A percentile compares a stretch with the other conserved stretches of the same genome.
These are phyloP conservation scores for Rotaria sp. DNA, from an alignment of 2,888 invertebrate genomes.

Conservation along the genomic window DNA sequence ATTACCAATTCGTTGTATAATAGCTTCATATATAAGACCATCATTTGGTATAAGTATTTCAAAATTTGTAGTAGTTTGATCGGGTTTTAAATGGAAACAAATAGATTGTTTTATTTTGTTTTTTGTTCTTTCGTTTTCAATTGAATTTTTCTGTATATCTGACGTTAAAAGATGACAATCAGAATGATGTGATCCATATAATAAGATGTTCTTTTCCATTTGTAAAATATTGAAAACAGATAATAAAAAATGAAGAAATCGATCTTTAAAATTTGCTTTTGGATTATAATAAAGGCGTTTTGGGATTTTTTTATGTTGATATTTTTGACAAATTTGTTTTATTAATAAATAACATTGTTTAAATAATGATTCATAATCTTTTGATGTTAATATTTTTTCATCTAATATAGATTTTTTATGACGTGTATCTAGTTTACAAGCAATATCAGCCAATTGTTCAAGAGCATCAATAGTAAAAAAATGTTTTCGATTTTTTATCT, in stretches of 20 bases:
- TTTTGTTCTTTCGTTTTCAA: background rate
- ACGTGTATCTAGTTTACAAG: constrained; percentile 6
- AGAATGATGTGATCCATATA: background rate
- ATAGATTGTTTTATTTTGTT: background rate
- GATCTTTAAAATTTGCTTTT: background rate
- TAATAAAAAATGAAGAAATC: background rate
- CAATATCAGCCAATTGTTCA: background rate
- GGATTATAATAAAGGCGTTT: background rate
- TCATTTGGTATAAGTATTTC: background rate
- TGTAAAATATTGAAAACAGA: background rate
- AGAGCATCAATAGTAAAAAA: background rate
- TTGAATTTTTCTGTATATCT: background rate
- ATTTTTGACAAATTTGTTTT: background rate
- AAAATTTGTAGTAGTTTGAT: background rate
- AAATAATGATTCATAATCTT: background rate
- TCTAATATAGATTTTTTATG: background rate
- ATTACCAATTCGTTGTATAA: background rate
- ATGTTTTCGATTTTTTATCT: background rate
- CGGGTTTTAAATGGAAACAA: background rate
- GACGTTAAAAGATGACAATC: background rate
- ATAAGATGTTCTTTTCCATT: background rate
- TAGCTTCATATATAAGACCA: background rate
- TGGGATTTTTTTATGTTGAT: background rate
- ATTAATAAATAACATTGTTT: background rate
- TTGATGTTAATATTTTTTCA: background rate